These are phyloP conservation scores for Metalampra italica DNA, from an alignment of 2,888 invertebrate species.

Conservation along the genomic window DNA sequence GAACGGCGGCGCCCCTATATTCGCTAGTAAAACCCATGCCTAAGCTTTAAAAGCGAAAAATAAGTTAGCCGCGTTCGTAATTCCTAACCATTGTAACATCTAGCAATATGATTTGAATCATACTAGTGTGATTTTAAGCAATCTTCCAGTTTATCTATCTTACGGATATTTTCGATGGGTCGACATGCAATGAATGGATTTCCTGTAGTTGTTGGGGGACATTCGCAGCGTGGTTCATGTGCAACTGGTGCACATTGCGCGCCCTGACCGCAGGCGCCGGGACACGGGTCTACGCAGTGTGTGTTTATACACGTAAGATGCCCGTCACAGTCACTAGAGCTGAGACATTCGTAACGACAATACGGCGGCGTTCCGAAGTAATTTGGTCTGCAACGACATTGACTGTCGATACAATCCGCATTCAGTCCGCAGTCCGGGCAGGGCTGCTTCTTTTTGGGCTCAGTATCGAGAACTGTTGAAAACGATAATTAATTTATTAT, in stretches of 20 bases:
- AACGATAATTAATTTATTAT: background rate
- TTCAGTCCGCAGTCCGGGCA: constrained; percentile 87
- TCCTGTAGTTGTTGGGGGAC: constrained; percentile 82
- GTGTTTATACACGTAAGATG: constrained; percentile 83
- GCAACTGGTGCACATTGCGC: constrained; percentile 84
- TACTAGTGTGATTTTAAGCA: constrained; percentile 28
- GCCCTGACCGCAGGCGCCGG: constrained; percentile 85
- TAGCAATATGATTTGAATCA: constrained; percentile 17
- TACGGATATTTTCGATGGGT: constrained; percentile 72
- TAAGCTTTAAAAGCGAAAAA: constrained; percentile 73
- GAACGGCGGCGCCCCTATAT: constrained; percentile 45
- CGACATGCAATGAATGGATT: constrained; percentile 85
- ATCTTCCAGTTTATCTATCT: constrained; percentile 64
- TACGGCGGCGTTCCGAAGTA: constrained; percentile 86
- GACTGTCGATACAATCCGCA: constrained; percentile 83
- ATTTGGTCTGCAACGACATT: constrained; percentile 82
- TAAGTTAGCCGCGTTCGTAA: constrained; percentile 37
- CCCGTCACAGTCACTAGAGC: constrained; percentile 84
- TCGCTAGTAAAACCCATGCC: constrained; percentile 76
- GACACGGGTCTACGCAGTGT: constrained; percentile 86
- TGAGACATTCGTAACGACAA: constrained; percentile 85
- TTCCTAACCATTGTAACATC: constrained; percentile 11
- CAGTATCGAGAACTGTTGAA: constrained; percentile 42
- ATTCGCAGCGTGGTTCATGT: constrained; percentile 85
- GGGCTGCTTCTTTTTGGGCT: constrained; percentile 69